Percentiles rank a stretch among this genome's conserved stretches.
Evolutionary conservation across 1,140 invertebrate genomes (phyloP).

Genomic region (Lutraria rhynchaena): DNA sequence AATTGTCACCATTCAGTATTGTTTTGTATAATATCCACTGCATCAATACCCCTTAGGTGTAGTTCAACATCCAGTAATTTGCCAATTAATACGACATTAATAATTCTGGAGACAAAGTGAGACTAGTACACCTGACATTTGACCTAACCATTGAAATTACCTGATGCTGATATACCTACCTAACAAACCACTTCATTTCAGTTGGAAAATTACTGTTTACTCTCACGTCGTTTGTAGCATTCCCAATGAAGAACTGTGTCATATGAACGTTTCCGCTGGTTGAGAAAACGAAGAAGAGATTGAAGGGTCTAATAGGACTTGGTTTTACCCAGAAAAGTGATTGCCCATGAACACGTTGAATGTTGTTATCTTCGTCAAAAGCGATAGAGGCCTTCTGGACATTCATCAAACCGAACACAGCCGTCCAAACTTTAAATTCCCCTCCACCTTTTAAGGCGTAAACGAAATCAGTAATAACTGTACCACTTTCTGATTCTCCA

Average conservation of each 20-base stretch:
- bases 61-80: neutral
- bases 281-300: neutral
- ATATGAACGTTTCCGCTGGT: neutral
- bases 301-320: neutral
- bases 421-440: constrained; percentile 2
- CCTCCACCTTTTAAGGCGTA: neutral
- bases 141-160: neutral
- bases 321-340: neutral
- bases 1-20: neutral
- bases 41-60: neutral
- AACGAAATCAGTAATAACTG: neutral
- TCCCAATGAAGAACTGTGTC: neutral
- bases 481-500: no score
- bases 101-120: neutral
- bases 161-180: no score
- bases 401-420: neutral
- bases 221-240: neutral
- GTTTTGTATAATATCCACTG: neutral
- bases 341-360: constrained; percentile 7
- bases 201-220: neutral
- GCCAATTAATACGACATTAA: neutral
- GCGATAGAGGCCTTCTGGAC: neutral
- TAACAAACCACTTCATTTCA: constrained; percentile 16
- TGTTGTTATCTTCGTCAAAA: neutral
- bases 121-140: neutral